Evolutionary conservation across 92 coral and sea anemone genomes (phyloP).

Genomic region (Galaxea fascicularis): DNA sequence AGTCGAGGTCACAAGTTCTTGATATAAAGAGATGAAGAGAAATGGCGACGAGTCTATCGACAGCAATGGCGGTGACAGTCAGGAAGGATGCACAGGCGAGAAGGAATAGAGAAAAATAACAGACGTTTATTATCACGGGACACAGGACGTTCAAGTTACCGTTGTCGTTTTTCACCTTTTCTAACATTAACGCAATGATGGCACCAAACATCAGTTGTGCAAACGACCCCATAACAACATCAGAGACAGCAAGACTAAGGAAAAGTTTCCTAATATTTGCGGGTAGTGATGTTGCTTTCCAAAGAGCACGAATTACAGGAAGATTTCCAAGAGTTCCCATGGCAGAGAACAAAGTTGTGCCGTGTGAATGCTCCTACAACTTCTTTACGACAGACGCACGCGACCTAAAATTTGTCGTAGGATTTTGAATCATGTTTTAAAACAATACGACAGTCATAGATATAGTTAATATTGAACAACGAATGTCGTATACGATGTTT

Average conservation of each 20-base stretch:
- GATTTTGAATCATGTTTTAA: no score
- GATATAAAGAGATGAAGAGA: constrained; percentile 48
- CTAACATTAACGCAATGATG: not conserved
- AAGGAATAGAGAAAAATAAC: not conserved
- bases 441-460: no score
- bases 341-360: not conserved
- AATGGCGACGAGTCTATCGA: constrained; percentile 12
- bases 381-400: no score
- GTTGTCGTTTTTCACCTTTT: not conserved
- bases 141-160: not conserved
- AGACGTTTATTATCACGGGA: not conserved
- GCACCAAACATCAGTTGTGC: not conserved
- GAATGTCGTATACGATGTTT: no score
- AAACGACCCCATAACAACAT: constrained; percentile 18
- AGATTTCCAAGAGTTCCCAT: constrained; percentile 8
- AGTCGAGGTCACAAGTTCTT: constrained; percentile 33
- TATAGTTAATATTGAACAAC: no score
- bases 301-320: constrained; percentile 19
- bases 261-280: constrained; percentile 19
- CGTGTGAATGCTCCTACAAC: no score
- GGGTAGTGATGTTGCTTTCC: constrained; percentile 31
- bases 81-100: not conserved
- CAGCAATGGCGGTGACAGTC: not conserved
- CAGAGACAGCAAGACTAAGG: constrained; percentile 39
- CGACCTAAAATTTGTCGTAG: no score